phyloP scores from a whole-genome alignment of 2,888 invertebrate species.

The Amblyjoppa proteus region DNA sequence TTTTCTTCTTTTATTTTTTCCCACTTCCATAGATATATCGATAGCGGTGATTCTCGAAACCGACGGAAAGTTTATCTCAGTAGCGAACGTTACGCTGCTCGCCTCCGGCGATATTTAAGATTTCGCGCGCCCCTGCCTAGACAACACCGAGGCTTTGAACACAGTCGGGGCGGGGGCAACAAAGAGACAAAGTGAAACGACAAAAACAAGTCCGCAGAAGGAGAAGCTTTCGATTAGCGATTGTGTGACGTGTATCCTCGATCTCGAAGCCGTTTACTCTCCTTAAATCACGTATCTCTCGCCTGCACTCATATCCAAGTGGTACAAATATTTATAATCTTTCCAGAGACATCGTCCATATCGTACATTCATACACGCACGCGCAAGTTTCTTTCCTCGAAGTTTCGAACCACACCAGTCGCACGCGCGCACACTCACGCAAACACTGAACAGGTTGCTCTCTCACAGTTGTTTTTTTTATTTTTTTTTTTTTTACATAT shows the following conservation, averaged over 20 bases:
- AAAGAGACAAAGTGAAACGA: slow-evolving; percentile 58
- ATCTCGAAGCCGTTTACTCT: slow-evolving; percentile 25
- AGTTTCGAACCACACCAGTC: slow-evolving; percentile 9
- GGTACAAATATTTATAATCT: slow-evolving; percentile 65
- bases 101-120: slow-evolving; percentile 12
- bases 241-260: slow-evolving; percentile 25
- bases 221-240: not conserved
- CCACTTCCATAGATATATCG: not conserved
- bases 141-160: slow-evolving; percentile 80
- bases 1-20: slow-evolving; percentile 4
- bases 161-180: slow-evolving; percentile 76
- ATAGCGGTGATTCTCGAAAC: not conserved
- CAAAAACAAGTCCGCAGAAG: slow-evolving; percentile 44
- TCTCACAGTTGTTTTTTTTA: slow-evolving; percentile 20
- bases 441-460: slow-evolving; percentile 10
- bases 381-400: slow-evolving; percentile 7
- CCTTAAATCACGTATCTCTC: slow-evolving; percentile 46
- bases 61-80: not conserved
- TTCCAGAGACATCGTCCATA: slow-evolving; percentile 41
- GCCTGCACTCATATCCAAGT: slow-evolving; percentile 54
- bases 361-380: slow-evolving; percentile 12
- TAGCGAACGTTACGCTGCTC: not conserved
- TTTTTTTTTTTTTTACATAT: not conserved
- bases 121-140: slow-evolving; percentile 42
- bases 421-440: slow-evolving; percentile 14